Base-by-base conservation (phyloP, 2,797 vertebrate genomes). In the Schizopygopsis pylzovi region DNA sequence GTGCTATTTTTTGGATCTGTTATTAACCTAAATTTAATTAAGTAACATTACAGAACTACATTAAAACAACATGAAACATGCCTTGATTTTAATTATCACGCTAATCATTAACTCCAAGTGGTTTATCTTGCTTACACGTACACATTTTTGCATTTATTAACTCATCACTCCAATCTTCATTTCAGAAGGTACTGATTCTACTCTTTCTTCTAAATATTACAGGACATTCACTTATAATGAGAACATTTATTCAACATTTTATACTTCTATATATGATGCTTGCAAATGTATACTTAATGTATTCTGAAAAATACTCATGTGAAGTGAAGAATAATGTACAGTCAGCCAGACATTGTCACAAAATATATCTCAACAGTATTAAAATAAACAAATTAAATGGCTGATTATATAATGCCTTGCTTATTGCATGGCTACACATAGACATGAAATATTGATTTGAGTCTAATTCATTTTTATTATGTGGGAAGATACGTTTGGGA, bases 21-120 rank as follows among this genome's bases (percentile, higher is more conserved):
- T 84, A 77, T 84, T 77, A 84, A 77, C 82, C 16, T 77, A 4
- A 77, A 41, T 67, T 77, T 68, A 49, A 84, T 84, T 41, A 67
- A 41, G 28, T 28, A 68, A 20, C 10, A 41, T 43, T 43, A 28
- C 1, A 41, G 45, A 73, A 33, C 33, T 20, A 25, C 3, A 67
- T 54, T 77, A 84, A 77, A 68, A 83, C 28, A 33, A 33, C 33
- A 84, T 54, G 43, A 65, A 73, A 49, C 71, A 75, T 75, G 45
- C 28, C 49, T 63, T 25, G 15, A 77, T 84, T 67, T 77, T 33
- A n/a, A 83, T 77, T 54, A 52, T 52, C 1, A 52, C 0, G 37
- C 49, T 67, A 83, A 68, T 77, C n/a, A 68, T 68, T 84, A 77
- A 83, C 56, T 25, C 52, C 1, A 28, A 25, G 37, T 11, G 37